Conservation (phyloP, 2,888 invertebrate genomes). For the Cantharis flavilabris region DNA sequence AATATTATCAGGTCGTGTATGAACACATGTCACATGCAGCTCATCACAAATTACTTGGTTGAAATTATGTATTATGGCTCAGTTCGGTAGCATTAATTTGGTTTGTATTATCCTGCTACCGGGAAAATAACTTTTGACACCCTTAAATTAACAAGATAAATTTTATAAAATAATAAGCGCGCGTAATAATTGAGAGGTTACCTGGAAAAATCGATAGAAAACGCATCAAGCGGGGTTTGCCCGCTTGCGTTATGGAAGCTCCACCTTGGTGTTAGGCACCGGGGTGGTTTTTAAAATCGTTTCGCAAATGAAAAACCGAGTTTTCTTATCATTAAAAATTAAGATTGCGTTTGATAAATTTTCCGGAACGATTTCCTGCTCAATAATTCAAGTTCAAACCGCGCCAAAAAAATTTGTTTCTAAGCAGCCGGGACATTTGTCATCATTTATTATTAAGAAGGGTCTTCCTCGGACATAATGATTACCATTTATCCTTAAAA, state of each 20-base stretch:
- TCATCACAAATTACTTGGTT: conserved; percentile 7
- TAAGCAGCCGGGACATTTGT: neutral
- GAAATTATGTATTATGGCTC: conserved; percentile 4
- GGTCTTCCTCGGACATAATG: neutral
- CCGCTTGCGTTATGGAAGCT: neutral
- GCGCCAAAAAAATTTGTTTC: neutral
- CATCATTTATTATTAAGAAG: neutral
- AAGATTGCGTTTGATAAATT: neutral
- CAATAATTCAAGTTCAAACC: neutral
- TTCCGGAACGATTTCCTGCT: neutral
- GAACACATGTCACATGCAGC: conserved; percentile 9
- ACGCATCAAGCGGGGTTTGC: neutral
- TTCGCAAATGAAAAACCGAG: neutral
- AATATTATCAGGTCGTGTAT: conserved; percentile 3
- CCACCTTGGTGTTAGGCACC: neutral
- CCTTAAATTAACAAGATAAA: neutral
- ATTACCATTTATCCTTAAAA: neutral
- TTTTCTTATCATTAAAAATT: neutral
- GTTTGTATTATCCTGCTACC: conserved; percentile 1
- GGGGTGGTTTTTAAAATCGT: neutral
- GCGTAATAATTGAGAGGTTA: neutral
- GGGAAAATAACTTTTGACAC: conserved; percentile 3
- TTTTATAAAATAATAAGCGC: conserved; percentile 2
- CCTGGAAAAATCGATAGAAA: neutral
- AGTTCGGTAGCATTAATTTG: conserved; percentile 3